These are phyloP conservation scores for Endomychus coccineus DNA, from an alignment of 2,888 invertebrate genomes.

Conservation along the genomic window DNA sequence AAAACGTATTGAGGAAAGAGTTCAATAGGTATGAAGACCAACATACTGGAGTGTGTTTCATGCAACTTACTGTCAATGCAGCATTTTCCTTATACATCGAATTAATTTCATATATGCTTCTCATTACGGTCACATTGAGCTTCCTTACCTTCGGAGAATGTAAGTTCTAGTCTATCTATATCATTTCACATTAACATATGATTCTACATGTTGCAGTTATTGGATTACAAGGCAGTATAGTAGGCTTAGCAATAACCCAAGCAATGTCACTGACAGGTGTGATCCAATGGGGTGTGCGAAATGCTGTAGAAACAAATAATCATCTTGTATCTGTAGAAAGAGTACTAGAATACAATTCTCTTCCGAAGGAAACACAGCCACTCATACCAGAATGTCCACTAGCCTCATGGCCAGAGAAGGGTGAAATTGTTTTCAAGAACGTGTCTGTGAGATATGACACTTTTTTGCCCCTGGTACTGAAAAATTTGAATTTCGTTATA, in stretches of 20 bases:
- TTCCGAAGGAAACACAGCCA: slow-evolving; percentile 51
- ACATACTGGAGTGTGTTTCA: too few relatives aligned
- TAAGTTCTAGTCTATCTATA: too few relatives aligned
- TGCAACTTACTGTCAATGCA: too few relatives aligned
- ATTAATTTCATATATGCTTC: too few relatives aligned
- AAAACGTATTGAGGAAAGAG: slow-evolving; percentile 52
- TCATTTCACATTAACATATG: too few relatives aligned
- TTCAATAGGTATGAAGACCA: slow-evolving; percentile 56
- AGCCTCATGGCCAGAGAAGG: slow-evolving; percentile 60
- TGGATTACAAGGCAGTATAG: slow-evolving; percentile 45
- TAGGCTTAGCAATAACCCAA: slow-evolving; percentile 57
- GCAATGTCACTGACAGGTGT: slow-evolving; percentile 51
- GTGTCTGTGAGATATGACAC: slow-evolving; percentile 65
- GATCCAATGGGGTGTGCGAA: slow-evolving; percentile 69
- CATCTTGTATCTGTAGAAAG: slow-evolving; percentile 74
- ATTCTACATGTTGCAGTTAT: slow-evolving; percentile 13
- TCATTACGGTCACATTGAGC: slow-evolving; percentile 56
- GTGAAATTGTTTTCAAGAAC: slow-evolving; percentile 59
- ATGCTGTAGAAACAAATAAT: slow-evolving; percentile 69
- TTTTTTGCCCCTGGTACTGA: slow-evolving; percentile 64
- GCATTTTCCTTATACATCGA: too few relatives aligned
- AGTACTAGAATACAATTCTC: slow-evolving; percentile 67
- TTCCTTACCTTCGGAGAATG: slow-evolving; percentile 45
- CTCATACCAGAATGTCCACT: slow-evolving; percentile 15
- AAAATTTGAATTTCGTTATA: slow-evolving; percentile 57